Conservation (phyloP, 2,797 vertebrate species). For the Phalloptychus januarius region DNA sequence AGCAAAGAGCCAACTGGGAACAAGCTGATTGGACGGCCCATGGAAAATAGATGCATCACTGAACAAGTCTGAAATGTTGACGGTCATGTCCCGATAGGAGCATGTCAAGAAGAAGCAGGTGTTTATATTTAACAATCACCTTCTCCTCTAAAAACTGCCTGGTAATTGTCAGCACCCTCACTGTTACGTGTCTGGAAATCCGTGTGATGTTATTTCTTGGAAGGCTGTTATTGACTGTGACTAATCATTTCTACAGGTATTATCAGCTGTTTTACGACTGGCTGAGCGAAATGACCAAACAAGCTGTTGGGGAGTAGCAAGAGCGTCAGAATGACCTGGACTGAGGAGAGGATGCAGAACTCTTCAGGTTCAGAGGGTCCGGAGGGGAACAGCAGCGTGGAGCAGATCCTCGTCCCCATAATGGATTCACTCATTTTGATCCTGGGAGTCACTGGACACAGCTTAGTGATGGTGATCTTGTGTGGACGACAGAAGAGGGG, state of each 20-base stretch:
- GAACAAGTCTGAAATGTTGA: background rate
- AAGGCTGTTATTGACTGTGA: conserved; percentile 18
- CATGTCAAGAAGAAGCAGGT: background rate
- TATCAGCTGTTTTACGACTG: conserved; percentile 60
- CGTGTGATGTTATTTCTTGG: conserved; percentile 30
- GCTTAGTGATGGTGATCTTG: conserved; percentile 77
- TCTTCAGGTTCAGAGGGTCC: conserved; percentile 22
- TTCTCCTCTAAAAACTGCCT: background rate
- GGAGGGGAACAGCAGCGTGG: conserved; percentile 64
- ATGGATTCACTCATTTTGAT: conserved; percentile 76
- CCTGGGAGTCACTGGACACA: conserved; percentile 75
- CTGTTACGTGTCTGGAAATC: conserved; percentile 19
- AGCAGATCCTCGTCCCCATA: conserved; percentile 76
- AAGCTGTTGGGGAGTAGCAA: conserved; percentile 18
- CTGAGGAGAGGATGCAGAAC: conserved; percentile 47
- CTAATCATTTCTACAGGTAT: conserved; percentile 35
- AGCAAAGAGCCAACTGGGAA: conserved; percentile 29
- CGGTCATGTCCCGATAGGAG: background rate
- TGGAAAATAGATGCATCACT: conserved; percentile 10
- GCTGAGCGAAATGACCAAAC: conserved; percentile 22
- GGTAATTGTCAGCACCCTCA: background rate
- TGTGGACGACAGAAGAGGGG: conserved; percentile 54
- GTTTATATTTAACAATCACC: conserved; percentile 10
- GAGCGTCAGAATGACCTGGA: conserved; percentile 16
- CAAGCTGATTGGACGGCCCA: conserved; percentile 27